Evolutionary conservation across 2,888 invertebrate genomes (phyloP), one percentile per base, ranked within the genome.

Genomic region (Heliconius ethilla): DNA sequence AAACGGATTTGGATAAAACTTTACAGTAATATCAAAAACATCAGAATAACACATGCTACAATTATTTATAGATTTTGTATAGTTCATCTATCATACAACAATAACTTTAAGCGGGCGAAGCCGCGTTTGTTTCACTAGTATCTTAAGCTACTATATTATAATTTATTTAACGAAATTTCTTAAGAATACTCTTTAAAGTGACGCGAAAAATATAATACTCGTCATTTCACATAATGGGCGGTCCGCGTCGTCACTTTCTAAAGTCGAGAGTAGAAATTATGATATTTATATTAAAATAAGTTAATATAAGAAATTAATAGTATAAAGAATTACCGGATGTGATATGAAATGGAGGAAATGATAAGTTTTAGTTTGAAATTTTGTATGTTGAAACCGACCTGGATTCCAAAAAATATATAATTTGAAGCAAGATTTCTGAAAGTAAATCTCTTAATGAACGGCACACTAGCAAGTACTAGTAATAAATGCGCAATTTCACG

Each of bases 191-290:
- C 69, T 63, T 51, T 63, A 27, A 10, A 40, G 7, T 40, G 40
- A 40, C 13, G 67, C n/a, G n/a, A 40, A 40, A 69, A 69, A 45
- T 69, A 69, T 69, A 27, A 69, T 45, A 45, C 40, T 27, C 69
- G 69, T 69, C 69, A 40, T 40, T 69, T 69, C 69, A 69, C 69
- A 69, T 69, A 69, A 69, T 45, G 69, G 25, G 40, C 59, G 62
- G 62, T 78, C 75, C 65, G 37, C 51, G 70, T 66, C 70, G 65
- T 33, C 51, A 75, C 78, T 78, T 79, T 79, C 78, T 78, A 79
- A 79, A 78, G 75, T 75, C 55, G 78, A 76, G 73, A 76, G 75
- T 79, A 77, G 78, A 78, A 65, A 76, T 79, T 77, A 78, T 79
- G 75, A 75, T 51, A 40, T 69, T 69, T 25, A 73, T 75, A 78